Base-by-base conservation (phyloP, 1,140 invertebrate genomes). In the Achroia grisella region DNA sequence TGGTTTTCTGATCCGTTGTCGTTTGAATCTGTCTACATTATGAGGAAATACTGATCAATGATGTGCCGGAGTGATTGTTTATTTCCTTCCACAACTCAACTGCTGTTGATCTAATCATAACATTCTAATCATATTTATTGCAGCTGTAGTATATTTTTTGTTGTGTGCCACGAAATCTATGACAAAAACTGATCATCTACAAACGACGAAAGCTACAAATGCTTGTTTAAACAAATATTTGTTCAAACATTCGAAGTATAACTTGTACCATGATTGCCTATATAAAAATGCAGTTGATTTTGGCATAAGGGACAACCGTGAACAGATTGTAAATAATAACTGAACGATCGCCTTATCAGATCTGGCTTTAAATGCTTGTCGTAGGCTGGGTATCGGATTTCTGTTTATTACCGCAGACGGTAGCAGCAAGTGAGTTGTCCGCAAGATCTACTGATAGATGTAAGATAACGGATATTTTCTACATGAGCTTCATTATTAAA, bases 331-430 rank as follows among this genome's bases (percentile, higher is more conserved):
- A 79, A 76, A 77, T 72, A 72, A 74, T 72, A 70, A 61, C 58
- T 52, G 47, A 66, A 73, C 53, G 64, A 67, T 67, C 55, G 33
- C 47, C 45, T 69, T 72, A 74, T 77, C 72, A 15, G 35, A 37
- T 39, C 36, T 53, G 65, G 76, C 75, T 70, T 57, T 70, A 72
- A 73, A 62, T 62, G 59, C 59, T 53, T 58, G 58, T 63, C 52
- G 62, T 67, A 58, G 56, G 59, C 60, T 56, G 54, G 48, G 59
- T 77, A 77, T 83, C 75, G 68, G 68, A 76, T 82, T 78, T 78
- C 78, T 68, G 74, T 80, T 80, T 80, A 83, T 71, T 69, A 58
- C 67, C 50, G 48, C 44, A 52, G 56, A 66, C 67, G 51, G 69
- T 67, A 65, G 71, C 62, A 12, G 46, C 56, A 55, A 80, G 70